Evolutionary conservation across 2,113 vertebrate species (phyloP).

Genomic region (Shinisaurus crocodilurus): DNA sequence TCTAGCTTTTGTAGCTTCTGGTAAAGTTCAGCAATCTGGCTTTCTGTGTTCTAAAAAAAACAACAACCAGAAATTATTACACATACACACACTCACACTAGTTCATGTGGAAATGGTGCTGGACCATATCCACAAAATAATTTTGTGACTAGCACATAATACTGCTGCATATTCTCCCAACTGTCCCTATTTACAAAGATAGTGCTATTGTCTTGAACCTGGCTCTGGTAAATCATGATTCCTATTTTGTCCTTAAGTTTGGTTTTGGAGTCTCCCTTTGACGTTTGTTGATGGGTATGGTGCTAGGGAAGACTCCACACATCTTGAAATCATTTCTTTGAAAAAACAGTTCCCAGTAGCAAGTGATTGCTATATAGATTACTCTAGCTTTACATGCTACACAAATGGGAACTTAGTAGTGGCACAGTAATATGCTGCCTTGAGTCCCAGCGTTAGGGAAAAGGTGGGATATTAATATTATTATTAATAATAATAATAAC

Average conservation of each 20-base stretch:
- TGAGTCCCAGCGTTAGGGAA: too few relatives aligned
- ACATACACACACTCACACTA: neutral
- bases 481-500: too few relatives aligned
- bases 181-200: too few relatives aligned
- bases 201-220: neutral
- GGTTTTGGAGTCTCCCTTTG: neutral
- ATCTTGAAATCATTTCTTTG: neutral
- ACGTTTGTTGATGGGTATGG: neutral
- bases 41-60: constrained; percentile 53
- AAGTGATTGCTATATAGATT: neutral
- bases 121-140: neutral
- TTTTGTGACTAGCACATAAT: neutral
- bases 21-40: constrained; percentile 70
- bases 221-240: neutral
- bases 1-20: constrained; percentile 77
- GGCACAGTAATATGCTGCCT: too few relatives aligned
- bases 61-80: neutral
- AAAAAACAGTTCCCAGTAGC: neutral
- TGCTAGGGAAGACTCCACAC: neutral
- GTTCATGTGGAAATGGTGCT: neutral
- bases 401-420: too few relatives aligned
- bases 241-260: neutral
- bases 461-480: too few relatives aligned
- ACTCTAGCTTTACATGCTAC: neutral
- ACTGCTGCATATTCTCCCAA: neutral